Base-by-base conservation (phyloP, 2,113 vertebrate species). In the Micronisus gabar region DNA sequence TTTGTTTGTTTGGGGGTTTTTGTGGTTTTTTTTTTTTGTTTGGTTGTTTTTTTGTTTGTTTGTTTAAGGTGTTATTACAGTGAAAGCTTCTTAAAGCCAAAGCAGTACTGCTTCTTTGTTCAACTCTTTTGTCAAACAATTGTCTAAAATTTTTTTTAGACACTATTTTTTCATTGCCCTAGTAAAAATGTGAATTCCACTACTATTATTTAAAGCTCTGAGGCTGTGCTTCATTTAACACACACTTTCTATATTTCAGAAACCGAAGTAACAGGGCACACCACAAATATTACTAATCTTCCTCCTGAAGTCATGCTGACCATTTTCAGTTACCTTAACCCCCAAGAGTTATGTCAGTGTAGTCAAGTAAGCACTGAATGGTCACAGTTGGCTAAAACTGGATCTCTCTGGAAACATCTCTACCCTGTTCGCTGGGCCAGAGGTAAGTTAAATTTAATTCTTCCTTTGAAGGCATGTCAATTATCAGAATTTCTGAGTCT, bases 391-490 rank as follows among this genome's bases (percentile, higher is more conserved):
- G 96, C 98, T 59, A 99, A 98, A 97, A 99, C 99, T 4, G 99
- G 99, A 88, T 99, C 98, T 38, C 98, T 99, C 66, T 99, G 99
- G 99, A 99, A 98, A 70, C 99, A 99, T 95, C 98, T 99, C 72
- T 99, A 99, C 86, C 99, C 99, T 41, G 99, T 99, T 85, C 98
- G 96, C 90, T 99, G 99, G 99, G 99, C 99, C 90, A 98, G 99
- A 99, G 99, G 99, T 99, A 97, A 92, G 97, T 96, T 75, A 23
- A 55, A 52, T 72, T 30, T 67, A 36, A 23, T 72, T 5, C 36
- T 32, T 83, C 59, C 67, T 93, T 80, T 50, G 53, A 92, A 92
- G 90, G 23, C 17, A n/a, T 52, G 47, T 81, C 2, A 66, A 1
- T 43, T 43, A 14, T 13, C 7, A 66, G 11, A 50, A 70, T 81